Base-by-base conservation (phyloP, 1,140 invertebrate species). In the Chelonus insularis region DNA sequence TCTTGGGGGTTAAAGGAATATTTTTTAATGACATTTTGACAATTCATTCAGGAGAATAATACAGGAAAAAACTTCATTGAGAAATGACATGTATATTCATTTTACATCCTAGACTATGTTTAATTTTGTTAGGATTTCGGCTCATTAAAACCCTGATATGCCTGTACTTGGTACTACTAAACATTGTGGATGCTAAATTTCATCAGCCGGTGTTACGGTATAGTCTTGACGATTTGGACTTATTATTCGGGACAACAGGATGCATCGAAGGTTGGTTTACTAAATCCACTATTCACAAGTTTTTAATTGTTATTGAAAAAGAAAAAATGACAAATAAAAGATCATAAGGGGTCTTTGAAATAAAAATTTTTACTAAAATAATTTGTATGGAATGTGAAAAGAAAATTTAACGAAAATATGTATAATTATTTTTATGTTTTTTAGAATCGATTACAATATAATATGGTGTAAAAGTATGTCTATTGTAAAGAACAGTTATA, bases 231-330 rank as follows among this genome's bases (percentile, higher is more conserved):
- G 69, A 71, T 60, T 66, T 73, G 64, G 68, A 71, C 51, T 55
- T 65, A 60, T 60, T 77, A 62, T 75, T 75, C 62, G 75, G 72
- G 67, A 68, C 72, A 63, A 69, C 67, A 4, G 73, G 75, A 58
- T 74, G 72, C 60, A 66, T 75, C 36, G 66, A 71, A 77, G 75
- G 73, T 77, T 71, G 72, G 72, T 66, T 71, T 67, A 66, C 60
- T 67, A 29, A 63, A 50, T 57, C 29, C 48, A 39, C 37, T 29
- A 37, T 57, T 50, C n/a, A 14, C 7, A 43, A 20, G 8, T 18
- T 43, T 43, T 1, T 18, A 18, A 8, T 18, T 43, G 4, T 43
- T 16, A 16, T 18, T n/a, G 14, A 11, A 11, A 39, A 39, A 39
- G n/a, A 12, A 39, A 39, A 12, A 12, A 5, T 39, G 1, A 39